These are phyloP conservation scores for Barnardius zonarius DNA, from an alignment of 2,113 vertebrate species.

Conservation along the genomic window DNA sequence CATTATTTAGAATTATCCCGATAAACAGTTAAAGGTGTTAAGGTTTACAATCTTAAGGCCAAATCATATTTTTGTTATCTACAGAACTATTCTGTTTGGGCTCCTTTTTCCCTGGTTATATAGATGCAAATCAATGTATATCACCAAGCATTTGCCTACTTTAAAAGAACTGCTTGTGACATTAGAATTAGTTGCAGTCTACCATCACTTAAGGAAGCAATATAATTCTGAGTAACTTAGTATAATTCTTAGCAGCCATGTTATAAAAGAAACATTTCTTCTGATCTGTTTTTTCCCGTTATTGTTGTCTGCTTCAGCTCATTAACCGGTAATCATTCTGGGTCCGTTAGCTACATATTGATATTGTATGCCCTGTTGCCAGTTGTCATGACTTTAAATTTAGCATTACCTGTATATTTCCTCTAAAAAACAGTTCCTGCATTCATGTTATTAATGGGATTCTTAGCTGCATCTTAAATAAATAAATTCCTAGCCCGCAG, in stretches of 20 bases:
- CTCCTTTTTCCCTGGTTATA: not conserved
- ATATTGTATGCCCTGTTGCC: not conserved
- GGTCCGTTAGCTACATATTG: conserved; percentile 1
- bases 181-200: not conserved
- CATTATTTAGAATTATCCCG: not conserved
- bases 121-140: not conserved
- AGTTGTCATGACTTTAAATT: not conserved
- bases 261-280: not conserved
- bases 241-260: not conserved
- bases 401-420: conserved; percentile 22
- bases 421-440: not conserved
- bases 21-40: not conserved
- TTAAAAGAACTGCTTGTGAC: not conserved
- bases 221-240: not conserved
- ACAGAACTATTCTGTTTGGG: not conserved
- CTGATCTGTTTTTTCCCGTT: not conserved
- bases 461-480: conserved; percentile 12
- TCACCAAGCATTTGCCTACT: not conserved
- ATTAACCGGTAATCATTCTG: conserved; percentile 15
- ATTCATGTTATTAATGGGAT: conserved; percentile 11
- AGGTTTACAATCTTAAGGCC: not conserved
- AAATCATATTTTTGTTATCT: not conserved
- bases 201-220: not conserved
- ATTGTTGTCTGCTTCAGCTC: not conserved
- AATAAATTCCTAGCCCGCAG: not conserved